Conservation (phyloP, 35 echinoderm and acorn worm species). For the Eucidaris tribuloides region DNA sequence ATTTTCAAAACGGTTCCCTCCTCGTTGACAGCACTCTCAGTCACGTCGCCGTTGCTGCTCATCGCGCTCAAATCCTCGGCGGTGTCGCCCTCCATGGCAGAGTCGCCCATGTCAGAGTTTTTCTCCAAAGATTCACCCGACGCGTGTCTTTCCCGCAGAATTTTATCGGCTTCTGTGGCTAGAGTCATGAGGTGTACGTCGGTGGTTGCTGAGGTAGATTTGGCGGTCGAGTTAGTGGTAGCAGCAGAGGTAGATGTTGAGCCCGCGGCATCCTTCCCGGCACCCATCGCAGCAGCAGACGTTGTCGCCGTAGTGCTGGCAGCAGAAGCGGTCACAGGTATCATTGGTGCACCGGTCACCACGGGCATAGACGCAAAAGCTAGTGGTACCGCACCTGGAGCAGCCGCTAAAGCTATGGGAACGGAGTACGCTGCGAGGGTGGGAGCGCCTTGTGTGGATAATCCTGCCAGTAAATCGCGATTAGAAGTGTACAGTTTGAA, state of each 20-base stretch:
- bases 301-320: constrained; percentile 23
- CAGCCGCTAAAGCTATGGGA: constrained; percentile 34
- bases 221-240: constrained; percentile 28
- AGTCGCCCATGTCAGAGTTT: neutral
- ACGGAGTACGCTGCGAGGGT: constrained; percentile 9
- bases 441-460: constrained; percentile 20
- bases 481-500: constrained; percentile 63
- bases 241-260: constrained; percentile 49
- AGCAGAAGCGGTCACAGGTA: constrained; percentile 20
- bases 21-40: neutral
- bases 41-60: neutral
- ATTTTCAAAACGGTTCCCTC: constrained; percentile 40
- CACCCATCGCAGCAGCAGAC: constrained; percentile 26
- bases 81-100: neutral
- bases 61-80: neutral
- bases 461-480: constrained; percentile 57
- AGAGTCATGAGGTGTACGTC: constrained; percentile 79
- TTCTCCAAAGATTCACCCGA: neutral
- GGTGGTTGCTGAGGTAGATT: constrained; percentile 41
- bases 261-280: neutral
- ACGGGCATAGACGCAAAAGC: constrained; percentile 9
- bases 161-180: constrained; percentile 84
- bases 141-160: constrained; percentile 36
- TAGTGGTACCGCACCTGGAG: constrained; percentile 23
- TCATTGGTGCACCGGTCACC: constrained; percentile 5